phyloP scores from a whole-genome alignment of 1,140 invertebrate species.

The Lepidurus packardi region DNA sequence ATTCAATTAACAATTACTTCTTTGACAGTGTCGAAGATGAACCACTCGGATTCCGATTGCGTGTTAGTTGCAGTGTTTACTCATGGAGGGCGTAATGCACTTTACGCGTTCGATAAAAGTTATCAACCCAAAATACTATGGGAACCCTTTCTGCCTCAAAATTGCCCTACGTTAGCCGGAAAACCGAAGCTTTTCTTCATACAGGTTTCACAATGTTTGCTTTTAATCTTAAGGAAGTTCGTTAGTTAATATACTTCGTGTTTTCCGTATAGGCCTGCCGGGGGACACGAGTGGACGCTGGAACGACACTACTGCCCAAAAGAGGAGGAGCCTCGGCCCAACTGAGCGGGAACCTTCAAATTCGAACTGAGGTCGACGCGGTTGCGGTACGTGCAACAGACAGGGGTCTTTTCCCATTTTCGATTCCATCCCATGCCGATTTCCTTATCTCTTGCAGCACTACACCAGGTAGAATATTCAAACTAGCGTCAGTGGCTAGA shows the following conservation, averaged over 20 bases:
- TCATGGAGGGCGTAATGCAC: slow-evolving; percentile 50
- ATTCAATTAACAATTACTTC: not conserved
- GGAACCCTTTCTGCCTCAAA: slow-evolving; percentile 50
- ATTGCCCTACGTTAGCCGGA: slow-evolving; percentile 49
- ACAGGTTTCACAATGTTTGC: slow-evolving; percentile 40
- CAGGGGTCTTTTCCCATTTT: slow-evolving; percentile 37
- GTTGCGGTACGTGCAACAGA: slow-evolving; percentile 32
- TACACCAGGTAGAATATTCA: not conserved
- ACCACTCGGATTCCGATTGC: slow-evolving; percentile 49
- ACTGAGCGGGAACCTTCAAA: not conserved
- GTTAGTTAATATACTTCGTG: not conserved
- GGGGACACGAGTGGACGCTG: slow-evolving; percentile 49
- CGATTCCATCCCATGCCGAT: slow-evolving; percentile 49
- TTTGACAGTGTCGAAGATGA: slow-evolving; percentile 42
- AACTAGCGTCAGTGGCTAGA: not conserved
- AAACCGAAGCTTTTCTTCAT: slow-evolving; percentile 51
- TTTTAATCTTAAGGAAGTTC: slow-evolving; percentile 13
- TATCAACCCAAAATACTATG: slow-evolving; percentile 46
- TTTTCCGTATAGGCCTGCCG: slow-evolving; percentile 51
- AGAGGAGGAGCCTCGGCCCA: not conserved
- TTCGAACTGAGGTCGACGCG: not conserved
- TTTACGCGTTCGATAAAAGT: slow-evolving; percentile 49
- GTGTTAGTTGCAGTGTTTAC: slow-evolving; percentile 49
- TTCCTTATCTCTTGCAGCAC: not conserved
- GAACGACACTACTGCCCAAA: slow-evolving; percentile 41